Percentiles rank a stretch among this genome's conserved stretches.
These are phyloP conservation scores for Mirza zaza DNA, from an alignment of 2,113 vertebrate genomes.

Conservation along the genomic window DNA sequence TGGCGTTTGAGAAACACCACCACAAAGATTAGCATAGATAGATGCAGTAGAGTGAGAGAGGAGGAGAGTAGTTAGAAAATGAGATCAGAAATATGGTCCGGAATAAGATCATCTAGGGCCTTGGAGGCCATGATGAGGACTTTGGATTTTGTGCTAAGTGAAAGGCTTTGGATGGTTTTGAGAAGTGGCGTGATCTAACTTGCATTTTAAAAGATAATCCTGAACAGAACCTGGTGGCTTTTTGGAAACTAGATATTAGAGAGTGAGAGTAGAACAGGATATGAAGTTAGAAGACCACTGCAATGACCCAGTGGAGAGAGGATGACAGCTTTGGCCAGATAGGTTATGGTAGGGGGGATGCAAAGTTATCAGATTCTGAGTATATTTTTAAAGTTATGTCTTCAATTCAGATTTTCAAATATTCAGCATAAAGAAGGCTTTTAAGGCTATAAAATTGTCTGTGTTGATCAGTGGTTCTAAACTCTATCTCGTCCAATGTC, in stretches of 20 bases:
- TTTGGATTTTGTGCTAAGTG: not conserved
- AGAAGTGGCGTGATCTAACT: not conserved
- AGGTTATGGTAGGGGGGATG: not conserved
- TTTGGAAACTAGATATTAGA: not conserved
- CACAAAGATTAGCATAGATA: not conserved
- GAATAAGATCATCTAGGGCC: not conserved
- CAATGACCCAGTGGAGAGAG: not conserved
- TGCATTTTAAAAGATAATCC: not conserved
- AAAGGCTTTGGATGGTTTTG: slow-evolving; percentile 18
- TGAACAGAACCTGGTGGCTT: not conserved
- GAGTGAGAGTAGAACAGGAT: not conserved
- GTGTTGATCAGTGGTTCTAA: not conserved
- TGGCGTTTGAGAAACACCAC: not conserved
- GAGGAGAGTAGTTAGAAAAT: not conserved
- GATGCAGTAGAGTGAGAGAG: not conserved
- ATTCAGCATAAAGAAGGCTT: not conserved
- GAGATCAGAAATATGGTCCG: not conserved
- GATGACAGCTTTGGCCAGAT: not conserved
- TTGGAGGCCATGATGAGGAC: not conserved
- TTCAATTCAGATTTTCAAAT: not conserved
- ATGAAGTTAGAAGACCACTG: not conserved
- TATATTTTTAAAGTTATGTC: not conserved
- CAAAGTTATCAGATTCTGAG: not conserved
- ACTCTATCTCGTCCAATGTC: not conserved
- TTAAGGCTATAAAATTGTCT: not conserved